Evolutionary conservation across 2,797 vertebrate genomes (phyloP), one percentile per base, ranked within the genome.

Genomic region (Mus caroli): DNA sequence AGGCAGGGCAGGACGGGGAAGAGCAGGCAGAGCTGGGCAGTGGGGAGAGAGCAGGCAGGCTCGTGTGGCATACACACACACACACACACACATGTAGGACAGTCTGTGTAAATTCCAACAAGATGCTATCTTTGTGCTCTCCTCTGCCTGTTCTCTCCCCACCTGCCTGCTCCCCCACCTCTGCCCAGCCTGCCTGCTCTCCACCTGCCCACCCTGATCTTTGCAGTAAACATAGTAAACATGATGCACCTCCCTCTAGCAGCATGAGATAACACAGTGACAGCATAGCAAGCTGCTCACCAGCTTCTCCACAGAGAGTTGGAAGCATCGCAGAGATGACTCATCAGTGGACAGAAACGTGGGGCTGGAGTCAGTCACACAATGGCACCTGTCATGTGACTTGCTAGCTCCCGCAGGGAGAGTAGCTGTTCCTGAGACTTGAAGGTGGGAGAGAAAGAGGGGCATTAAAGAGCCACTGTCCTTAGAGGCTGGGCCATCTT

Each of bases 331-430:
- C 2, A 28, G 31, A 43, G 34, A 69, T 92, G 91, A 94, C 62
- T 91, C 96, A 89, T 71, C 26, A 58, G 69, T 11, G 37, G 67
- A 76, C 86, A 71, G n/a, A 69, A 58, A 60, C 40, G 46, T 12
- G 24, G 12, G 37, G 14, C 82, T 64, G 67, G 19, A 58, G 4
- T 19, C 5, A 46, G 83, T 94, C 88, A 90, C 5, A 0, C 19
- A 83, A 76, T 24, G 1, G 0, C 0, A 0, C 4, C 78, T 56
- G 14, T 22, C 85, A 28, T 0, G 0, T 80, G 91, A 78, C 82
- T 62, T 6, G 24, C 34, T 10, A 2, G 22, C 40, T 40, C 56
- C 56, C 71, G 17, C 4, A 60, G 26, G 58, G 37, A 31, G 52
- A 31, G 40, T 43, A 4, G 31, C 22, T 14, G 13, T 56, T 50